phyloP scores from a whole-genome alignment of 2,113 vertebrate species.

The Pogonocichla stellata region DNA sequence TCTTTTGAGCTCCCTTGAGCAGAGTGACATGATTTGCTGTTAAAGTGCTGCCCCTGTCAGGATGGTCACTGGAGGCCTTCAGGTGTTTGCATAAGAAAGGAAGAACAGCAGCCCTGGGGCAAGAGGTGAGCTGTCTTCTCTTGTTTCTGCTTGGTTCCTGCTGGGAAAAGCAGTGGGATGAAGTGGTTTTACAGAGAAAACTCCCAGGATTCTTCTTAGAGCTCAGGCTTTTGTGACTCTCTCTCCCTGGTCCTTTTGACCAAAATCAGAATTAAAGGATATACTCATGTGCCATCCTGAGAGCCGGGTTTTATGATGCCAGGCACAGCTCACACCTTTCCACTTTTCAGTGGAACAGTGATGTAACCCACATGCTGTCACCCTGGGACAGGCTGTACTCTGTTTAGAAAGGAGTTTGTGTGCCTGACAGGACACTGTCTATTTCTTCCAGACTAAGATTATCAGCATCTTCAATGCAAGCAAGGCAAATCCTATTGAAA shows the following conservation, averaged over 20 bases:
- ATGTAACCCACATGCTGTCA: fast-evolving
- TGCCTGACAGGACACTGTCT: not conserved
- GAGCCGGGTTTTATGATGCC: not conserved
- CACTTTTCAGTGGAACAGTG: not conserved
- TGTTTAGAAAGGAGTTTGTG: not conserved
- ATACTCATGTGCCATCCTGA: not conserved
- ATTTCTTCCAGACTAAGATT: not conserved
- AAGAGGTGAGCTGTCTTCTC: not conserved
- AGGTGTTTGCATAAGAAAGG: not conserved
- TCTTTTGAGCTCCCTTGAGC: not conserved
- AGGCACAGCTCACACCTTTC: not conserved
- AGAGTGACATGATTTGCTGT: not conserved
- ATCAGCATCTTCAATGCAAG: not conserved
- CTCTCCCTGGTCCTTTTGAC: not conserved
- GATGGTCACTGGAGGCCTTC: not conserved
- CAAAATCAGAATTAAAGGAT: not conserved
- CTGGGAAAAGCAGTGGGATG: not conserved
- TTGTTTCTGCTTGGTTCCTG: not conserved
- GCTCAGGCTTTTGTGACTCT: not conserved
- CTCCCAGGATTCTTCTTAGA: not conserved
- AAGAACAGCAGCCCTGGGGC: not conserved
- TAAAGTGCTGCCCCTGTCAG: not conserved
- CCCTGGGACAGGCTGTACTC: not conserved
- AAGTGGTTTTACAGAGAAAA: not conserved
- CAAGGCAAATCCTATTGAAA: not conserved